Percentiles rank a stretch among this genome's conserved stretches.
These are phyloP conservation scores for Coreius guichenoti DNA, from an alignment of 2,797 vertebrate species.

Conservation along the genomic window DNA sequence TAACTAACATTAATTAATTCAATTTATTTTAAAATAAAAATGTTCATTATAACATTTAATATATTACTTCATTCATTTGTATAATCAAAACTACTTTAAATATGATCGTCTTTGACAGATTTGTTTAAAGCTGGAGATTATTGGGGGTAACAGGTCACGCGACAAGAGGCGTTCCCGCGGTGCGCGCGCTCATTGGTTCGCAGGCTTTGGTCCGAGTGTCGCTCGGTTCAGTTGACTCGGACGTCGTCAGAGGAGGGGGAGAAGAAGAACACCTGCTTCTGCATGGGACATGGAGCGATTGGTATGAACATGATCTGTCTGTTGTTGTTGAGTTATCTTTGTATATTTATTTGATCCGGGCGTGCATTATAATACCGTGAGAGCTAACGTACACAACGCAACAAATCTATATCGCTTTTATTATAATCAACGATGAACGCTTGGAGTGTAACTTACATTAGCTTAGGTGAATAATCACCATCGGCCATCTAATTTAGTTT, in stretches of 20 bases:
- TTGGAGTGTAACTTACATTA: background rate
- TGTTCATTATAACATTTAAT: background rate
- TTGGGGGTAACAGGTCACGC: background rate
- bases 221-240: background rate
- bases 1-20: background rate
- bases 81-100: background rate
- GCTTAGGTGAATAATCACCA: background rate
- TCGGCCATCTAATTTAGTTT: background rate
- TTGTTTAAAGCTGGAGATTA: background rate
- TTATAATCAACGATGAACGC: background rate
- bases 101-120: background rate
- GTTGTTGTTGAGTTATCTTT: background rate
- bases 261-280: conserved; percentile 1
- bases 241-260: background rate
- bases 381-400: background rate
- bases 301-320: conserved; percentile 40
- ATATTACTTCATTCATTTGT: background rate
- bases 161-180: conserved; percentile 69
- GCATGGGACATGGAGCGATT: conserved; percentile 36
- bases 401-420: background rate
- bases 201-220: background rate
- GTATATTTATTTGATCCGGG: background rate
- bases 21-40: background rate
- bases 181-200: conserved; percentile 67
- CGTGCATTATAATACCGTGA: background rate